Evolutionary conservation across 2,113 vertebrate species (phyloP), one percentile per base, ranked within the genome.

Genomic region (Epinephelus lanceolatus): DNA sequence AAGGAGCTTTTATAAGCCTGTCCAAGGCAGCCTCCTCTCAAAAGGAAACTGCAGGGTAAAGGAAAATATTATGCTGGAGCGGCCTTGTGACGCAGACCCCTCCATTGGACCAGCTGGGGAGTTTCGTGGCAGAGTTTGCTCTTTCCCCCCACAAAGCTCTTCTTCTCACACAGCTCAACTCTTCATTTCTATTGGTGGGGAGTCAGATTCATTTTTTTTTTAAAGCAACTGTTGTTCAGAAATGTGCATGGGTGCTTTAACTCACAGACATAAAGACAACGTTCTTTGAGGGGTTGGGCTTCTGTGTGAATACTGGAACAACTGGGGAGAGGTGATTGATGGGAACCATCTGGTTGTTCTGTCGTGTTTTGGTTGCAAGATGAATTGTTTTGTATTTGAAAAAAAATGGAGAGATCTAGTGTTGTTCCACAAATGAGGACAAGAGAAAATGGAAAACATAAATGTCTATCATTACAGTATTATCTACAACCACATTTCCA

Each of bases 1-100:
- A 91, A 92, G 72, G 79, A 77, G 42, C 76, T 80, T 80, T 87
- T 89, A 74, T 66, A 60, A 59, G 33, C 52, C 53, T 2, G 45
- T 60, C 21, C 47, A 65, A 51, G 59, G 67, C 61, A 67, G 59
- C 70, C 56, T 74, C 33, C 40, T 80, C 76, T 72, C 81, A 85
- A 91, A 84, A 85, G 87, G 82, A 91, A 91, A 91, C 73, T 81
- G 81, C 81, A 57, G 82, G 80, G 57, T 83, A 53, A 87, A 87
- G 91, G 91, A 90, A 93, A 94, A 92, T 90, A 89, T 91, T 81
- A 66, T 63, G 85, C 88, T 80, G 59, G 14, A 80, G 76, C 14
- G 18, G 81, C 81, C 53, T 30, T n/a, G 86, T 86, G 83, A 87
- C 65, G 56, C 67, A 84, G 66, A 62, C 23, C 8, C 4, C 55